Evolutionary conservation across 2,797 vertebrate genomes (phyloP), one percentile per base, ranked within the genome.

Genomic region (Huso huso): DNA sequence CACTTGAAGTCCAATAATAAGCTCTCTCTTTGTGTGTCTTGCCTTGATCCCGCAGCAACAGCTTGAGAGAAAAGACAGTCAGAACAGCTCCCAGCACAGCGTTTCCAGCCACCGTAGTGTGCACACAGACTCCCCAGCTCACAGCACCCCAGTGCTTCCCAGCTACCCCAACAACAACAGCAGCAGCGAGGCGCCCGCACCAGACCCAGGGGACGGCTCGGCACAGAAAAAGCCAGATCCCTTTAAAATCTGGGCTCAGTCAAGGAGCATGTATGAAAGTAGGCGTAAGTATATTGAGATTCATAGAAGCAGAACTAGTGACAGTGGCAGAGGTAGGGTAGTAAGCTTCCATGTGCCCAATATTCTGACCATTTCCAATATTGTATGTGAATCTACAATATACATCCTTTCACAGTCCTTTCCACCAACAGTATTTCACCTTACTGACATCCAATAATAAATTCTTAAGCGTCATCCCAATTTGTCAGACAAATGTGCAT

Each of bases 241-340:
- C 1, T 98, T 98, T 89, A 97, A 97, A 91, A 98, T 99, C 91
- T 99, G 96, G 96, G 95, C 96, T 79, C 95, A 99, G 90, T 99
- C 96, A 83, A 96, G 96, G 95, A 98, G 95, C 93, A 99, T 99
- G 96, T 99, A 99, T 95, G 96, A 99, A 93, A 99, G 94, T 93
- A 95, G 96, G 95, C 94, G 96, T 99, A 91, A 99, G 96, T 99
- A 96, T 83, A 78, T 77, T 68, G 10, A 72, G 63, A 81, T 84
- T 86, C 84, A 85, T 88, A 83, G 83, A 68, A 68, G 81, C 78
- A 76, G 71, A 74, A 37, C 23, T 37, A 37, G 23, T 37, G 23
- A 37, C 23, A 37, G 23, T 37, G 15, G 15, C 15, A 18, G 15
- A 18, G 6, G 10, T n/a, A n/a, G 10, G 10, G 55, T n/a, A 58